Percentiles rank a stretch among this genome's conserved stretches.
Conservation (phyloP, 2,888 invertebrate species). For the Blomia tropicalis region DNA sequence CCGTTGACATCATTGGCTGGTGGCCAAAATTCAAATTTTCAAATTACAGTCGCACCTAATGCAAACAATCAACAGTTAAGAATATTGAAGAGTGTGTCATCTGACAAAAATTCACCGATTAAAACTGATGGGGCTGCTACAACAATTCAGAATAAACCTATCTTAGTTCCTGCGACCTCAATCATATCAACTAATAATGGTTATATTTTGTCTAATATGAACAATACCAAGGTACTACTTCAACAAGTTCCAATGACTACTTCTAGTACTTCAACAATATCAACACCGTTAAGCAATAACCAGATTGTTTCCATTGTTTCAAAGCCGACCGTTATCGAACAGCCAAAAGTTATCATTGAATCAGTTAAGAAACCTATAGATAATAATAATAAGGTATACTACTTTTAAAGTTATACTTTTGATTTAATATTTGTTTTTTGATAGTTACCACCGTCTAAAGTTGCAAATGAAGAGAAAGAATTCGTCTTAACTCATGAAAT, state of each 20-base stretch:
- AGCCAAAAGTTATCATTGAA: no score
- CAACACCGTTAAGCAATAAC: no score
- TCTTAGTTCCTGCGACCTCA: background rate
- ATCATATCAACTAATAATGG: background rate
- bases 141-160: background rate
- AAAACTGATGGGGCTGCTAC: no score
- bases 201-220: background rate
- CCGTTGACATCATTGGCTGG: conserved; percentile 27
- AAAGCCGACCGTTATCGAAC: no score
- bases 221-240: background rate
- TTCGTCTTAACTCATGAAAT: conserved; percentile 80
- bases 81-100: background rate
- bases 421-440: no score
- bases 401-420: no score
- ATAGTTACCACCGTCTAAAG: conserved; percentile 22
- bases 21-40: conserved; percentile 21
- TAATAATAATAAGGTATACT: no score
- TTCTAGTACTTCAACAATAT: background rate
- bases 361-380: no score
- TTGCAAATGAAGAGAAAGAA: conserved; percentile 38
- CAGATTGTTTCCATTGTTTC: no score
- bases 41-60: conserved; percentile 25
- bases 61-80: conserved; percentile 17
- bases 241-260: no score
- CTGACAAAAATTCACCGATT: background rate